A percentile compares a stretch with the other conserved stretches of the same genome.
Evolutionary conservation across 2,797 vertebrate species (phyloP).

Genomic region (Hoplostethus mediterraneus): DNA sequence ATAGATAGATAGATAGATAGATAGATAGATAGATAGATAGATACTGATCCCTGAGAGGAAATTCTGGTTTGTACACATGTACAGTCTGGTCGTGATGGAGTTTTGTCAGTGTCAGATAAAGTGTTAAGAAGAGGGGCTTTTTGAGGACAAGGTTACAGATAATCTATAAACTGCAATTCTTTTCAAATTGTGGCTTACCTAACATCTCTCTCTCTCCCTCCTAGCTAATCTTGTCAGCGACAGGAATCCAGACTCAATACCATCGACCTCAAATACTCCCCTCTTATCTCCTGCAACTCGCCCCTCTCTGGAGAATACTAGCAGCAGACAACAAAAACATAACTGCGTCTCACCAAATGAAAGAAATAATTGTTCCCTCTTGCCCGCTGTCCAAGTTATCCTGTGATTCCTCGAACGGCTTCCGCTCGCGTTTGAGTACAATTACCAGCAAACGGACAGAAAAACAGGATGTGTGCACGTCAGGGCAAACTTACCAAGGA

Average conservation of each 20-base stretch:
- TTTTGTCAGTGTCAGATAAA: constrained; percentile 43
- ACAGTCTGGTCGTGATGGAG: constrained; percentile 26
- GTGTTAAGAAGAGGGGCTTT: constrained; percentile 33
- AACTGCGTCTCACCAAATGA: constrained; percentile 33
- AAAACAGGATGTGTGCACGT: constrained; percentile 27
- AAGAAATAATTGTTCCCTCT: constrained; percentile 22
- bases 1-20: no score
- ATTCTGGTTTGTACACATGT: background rate
- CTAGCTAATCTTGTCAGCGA: constrained; percentile 64
- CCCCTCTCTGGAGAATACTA: constrained; percentile 32
- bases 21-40: no score
- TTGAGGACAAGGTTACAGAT: constrained; percentile 60
- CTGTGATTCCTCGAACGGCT: constrained; percentile 2
- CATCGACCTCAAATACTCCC: constrained; percentile 58
- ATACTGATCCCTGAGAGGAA: no score
- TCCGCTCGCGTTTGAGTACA: constrained; percentile 38
- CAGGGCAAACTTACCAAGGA: constrained; percentile 47
- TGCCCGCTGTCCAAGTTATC: constrained; percentile 31
- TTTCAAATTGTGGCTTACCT: constrained; percentile 58
- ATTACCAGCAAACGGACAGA: constrained; percentile 35
- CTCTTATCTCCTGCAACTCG: constrained; percentile 59
- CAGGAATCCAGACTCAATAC: constrained; percentile 66
- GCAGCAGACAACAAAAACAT: constrained; percentile 42
- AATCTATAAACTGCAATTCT: constrained; percentile 70
- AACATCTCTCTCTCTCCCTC: constrained; percentile 47